A percentile compares a stretch with the other conserved stretches of the same genome.
phyloP scores from a whole-genome alignment of 2,113 vertebrate species.

The Podilymbus podiceps region DNA sequence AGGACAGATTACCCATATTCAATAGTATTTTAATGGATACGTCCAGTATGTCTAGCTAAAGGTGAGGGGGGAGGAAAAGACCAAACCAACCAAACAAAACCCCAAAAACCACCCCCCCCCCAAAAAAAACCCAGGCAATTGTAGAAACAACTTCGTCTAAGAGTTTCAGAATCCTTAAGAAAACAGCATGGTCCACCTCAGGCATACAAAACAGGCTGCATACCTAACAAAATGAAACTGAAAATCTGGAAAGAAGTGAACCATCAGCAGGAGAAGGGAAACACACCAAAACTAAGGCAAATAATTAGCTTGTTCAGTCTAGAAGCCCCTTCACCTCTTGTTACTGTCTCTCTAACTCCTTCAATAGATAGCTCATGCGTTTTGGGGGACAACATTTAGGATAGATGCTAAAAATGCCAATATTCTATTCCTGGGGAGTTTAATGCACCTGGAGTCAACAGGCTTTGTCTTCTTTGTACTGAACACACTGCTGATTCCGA shows the following conservation, averaged over 20 bases:
- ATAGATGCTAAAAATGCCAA: background rate
- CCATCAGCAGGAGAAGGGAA: accelerated
- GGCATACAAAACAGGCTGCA: background rate
- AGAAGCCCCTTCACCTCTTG: background rate
- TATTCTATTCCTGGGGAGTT: background rate
- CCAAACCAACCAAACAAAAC: no score
- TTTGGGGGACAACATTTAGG: background rate
- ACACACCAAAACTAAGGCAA: background rate
- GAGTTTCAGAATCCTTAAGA: background rate
- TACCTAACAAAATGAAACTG: background rate
- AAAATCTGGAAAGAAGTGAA: background rate
- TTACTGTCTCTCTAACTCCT: background rate
- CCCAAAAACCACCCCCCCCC: no score
- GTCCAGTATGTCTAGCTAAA: background rate
- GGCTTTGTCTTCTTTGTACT: background rate
- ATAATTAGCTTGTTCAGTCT: background rate
- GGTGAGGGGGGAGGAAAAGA: no score
- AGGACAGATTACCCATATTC: background rate
- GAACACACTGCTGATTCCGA: background rate
- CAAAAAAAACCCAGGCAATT: background rate
- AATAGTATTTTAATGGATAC: background rate
- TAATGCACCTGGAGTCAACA: background rate
- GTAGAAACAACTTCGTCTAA: background rate
- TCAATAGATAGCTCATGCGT: background rate
- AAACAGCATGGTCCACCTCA: background rate